Conservation (phyloP, 1,140 invertebrate genomes). For the Antheraea mylitta region DNA sequence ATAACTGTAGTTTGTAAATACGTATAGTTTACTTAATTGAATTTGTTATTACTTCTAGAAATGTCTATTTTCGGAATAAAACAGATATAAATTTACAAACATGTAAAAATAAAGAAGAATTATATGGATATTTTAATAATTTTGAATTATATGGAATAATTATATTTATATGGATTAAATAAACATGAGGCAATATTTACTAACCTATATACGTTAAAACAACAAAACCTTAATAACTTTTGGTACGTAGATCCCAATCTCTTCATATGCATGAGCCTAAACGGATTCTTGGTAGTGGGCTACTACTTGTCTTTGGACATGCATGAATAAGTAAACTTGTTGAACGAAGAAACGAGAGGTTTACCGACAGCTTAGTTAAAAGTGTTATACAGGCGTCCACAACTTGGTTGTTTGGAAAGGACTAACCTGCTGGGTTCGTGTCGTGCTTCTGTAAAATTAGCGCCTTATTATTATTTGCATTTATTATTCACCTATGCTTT, state of each 20-base stretch:
- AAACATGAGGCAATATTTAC: neutral
- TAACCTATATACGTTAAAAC: neutral
- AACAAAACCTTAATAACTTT: neutral
- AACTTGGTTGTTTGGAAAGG: slow-evolving; percentile 45
- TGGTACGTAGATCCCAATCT: neutral
- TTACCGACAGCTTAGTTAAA: slow-evolving; percentile 37
- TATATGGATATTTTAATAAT: too few relatives aligned
- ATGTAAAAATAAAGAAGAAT: too few relatives aligned
- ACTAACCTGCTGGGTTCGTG: neutral
- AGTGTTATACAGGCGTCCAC: slow-evolving; percentile 43
- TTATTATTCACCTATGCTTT: neutral
- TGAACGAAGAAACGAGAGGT: slow-evolving; percentile 45
- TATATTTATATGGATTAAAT: too few relatives aligned
- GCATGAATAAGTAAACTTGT: slow-evolving; percentile 55
- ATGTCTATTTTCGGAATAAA: too few relatives aligned
- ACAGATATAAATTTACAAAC: too few relatives aligned
- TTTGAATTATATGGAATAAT: too few relatives aligned
- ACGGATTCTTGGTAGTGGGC: slow-evolving; percentile 26
- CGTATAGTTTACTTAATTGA: too few relatives aligned
- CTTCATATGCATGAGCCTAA: slow-evolving; percentile 27
- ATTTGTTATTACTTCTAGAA: too few relatives aligned
- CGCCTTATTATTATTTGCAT: neutral
- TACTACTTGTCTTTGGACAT: slow-evolving; percentile 24
- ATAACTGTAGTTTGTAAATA: too few relatives aligned
- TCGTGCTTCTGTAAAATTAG: neutral